These are phyloP conservation scores for Sardinella longiceps DNA, from an alignment of 2,797 vertebrate species.

Conservation along the genomic window DNA sequence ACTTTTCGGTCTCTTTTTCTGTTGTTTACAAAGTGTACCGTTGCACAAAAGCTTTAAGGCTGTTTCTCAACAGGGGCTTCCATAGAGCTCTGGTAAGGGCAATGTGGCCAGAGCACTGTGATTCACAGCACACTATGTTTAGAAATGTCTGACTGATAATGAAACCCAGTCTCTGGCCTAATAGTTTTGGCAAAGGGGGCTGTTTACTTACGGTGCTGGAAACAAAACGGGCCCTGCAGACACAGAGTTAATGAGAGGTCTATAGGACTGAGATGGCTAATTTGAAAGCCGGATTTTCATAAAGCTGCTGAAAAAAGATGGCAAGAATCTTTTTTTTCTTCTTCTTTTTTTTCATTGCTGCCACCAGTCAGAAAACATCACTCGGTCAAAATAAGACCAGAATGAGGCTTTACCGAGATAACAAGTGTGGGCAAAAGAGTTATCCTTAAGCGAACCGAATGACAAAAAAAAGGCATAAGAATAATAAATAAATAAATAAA, in stretches of 20 bases:
- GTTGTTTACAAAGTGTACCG: neutral
- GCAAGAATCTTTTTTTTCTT: constrained; percentile 42
- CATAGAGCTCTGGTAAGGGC: constrained; percentile 22
- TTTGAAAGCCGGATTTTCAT: constrained; percentile 9
- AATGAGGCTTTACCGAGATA: neutral
- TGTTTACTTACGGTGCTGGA: constrained; percentile 19
- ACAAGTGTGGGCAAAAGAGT: neutral
- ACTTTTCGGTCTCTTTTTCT: neutral
- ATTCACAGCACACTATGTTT: constrained; percentile 10
- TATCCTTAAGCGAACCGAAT: neutral
- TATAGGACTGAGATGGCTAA: constrained; percentile 8
- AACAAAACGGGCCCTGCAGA: constrained; percentile 26
- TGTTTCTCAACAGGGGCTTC: neutral
- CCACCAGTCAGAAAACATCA: neutral
- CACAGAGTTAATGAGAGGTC: constrained; percentile 13
- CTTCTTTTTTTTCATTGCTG: neutral
- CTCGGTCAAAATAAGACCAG: neutral
- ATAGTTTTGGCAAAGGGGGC: neutral
- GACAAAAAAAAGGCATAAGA: too few relatives aligned
- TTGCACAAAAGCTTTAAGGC: neutral
- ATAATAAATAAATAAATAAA: too few relatives aligned
- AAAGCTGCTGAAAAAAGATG: neutral
- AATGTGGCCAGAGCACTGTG: constrained; percentile 41
- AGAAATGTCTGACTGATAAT: constrained; percentile 11
- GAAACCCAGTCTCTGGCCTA: constrained; percentile 21